phyloP scores from a whole-genome alignment of 2,888 invertebrate species.

The Plagodis dolabraria region DNA sequence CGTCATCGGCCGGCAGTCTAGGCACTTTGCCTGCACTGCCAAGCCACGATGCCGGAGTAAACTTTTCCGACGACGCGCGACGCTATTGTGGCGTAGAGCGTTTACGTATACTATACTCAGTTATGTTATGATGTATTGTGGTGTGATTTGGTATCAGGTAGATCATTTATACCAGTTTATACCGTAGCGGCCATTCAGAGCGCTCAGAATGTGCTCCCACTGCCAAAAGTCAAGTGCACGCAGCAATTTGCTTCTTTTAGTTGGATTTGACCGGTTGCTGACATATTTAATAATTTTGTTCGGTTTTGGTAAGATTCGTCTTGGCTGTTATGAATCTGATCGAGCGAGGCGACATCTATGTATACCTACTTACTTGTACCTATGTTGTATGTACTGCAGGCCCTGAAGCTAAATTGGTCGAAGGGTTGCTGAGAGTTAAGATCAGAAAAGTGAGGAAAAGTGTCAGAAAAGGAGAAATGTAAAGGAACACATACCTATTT shows the following conservation, averaged over 20 bases:
- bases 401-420: too few species aligned
- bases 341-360: too few species aligned
- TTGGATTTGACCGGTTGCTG: conserved; percentile 12
- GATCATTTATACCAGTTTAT: not conserved
- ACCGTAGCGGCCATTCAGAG: conserved; percentile 14
- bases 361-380: too few species aligned
- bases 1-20: conserved; percentile 14
- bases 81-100: conserved; percentile 30
- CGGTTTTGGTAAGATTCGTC: not conserved
- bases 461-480: too few species aligned
- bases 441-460: too few species aligned
- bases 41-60: conserved; percentile 41
- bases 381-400: too few species aligned
- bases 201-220: conserved; percentile 7
- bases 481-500: too few species aligned
- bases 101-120: conserved; percentile 4
- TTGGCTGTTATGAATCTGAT: too few species aligned
- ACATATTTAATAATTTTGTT: conserved; percentile 13
- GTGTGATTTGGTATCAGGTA: conserved; percentile 11
- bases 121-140: conserved; percentile 1
- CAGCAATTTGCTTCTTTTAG: not conserved
- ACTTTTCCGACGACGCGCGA: conserved; percentile 40
- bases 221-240: conserved; percentile 12
- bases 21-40: conserved; percentile 43
- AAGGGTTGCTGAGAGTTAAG: too few species aligned